Evolutionary conservation across 2,113 vertebrate species (phyloP).

Genomic region (Etheostoma cragini): DNA sequence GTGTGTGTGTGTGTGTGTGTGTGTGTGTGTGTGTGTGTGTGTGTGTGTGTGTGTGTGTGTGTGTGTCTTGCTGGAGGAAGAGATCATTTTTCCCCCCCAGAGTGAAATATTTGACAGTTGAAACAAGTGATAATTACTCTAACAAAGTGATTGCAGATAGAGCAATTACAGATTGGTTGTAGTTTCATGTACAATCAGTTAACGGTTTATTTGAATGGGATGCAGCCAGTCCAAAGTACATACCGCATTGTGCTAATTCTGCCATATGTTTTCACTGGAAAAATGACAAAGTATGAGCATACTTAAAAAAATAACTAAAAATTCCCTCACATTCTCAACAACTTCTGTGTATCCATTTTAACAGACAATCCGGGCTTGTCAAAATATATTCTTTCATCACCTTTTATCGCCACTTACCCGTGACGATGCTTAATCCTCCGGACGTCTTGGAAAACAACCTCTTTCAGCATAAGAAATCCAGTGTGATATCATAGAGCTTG

Average conservation of each 20-base stretch:
- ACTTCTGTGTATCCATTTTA: neutral
- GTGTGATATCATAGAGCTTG: constrained; percentile 60
- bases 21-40: constrained; percentile 14
- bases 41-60: constrained; percentile 5
- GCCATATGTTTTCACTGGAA: constrained; percentile 26
- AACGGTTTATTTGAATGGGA: constrained; percentile 49
- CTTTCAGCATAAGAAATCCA: constrained; percentile 34
- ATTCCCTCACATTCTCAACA: neutral
- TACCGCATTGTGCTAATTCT: constrained; percentile 8
- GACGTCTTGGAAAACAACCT: constrained; percentile 32
- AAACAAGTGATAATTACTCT: constrained; percentile 42
- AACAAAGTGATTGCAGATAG: constrained; percentile 49
- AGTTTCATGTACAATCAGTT: constrained; percentile 15
- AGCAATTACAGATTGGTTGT: neutral
- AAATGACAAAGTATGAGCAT: constrained; percentile 7
- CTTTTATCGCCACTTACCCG: constrained; percentile 20
- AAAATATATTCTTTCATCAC: neutral
- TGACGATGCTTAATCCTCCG: constrained; percentile 26
- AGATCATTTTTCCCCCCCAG: neutral
- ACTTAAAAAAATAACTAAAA: neutral
- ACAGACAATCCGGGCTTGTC: neutral
- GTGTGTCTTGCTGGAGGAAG: neutral
- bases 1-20: constrained; percentile 1
- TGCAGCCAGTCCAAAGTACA: constrained; percentile 32
- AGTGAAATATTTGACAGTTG: constrained; percentile 46